Evolutionary conservation across 2,113 vertebrate species (phyloP).

Genomic region (Planiliza haematocheilus): DNA sequence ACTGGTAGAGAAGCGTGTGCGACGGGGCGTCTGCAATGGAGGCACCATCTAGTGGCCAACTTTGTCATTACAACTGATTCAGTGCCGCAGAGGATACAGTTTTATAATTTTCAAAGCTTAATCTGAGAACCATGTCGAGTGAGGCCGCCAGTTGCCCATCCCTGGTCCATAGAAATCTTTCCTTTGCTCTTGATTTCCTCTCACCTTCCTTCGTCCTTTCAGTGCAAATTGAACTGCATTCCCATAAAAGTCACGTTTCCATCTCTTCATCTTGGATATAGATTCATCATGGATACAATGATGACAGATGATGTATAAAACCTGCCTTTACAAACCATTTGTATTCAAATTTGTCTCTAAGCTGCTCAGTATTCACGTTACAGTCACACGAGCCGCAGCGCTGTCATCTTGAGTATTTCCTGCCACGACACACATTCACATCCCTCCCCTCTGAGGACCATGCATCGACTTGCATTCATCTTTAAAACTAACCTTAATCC

Average conservation of each 20-base stretch:
- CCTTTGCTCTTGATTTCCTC: constrained; percentile 3
- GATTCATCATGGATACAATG: not conserved
- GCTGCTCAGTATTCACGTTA: constrained; percentile 39
- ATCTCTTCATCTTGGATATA: constrained; percentile 4
- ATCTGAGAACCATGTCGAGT: too few species aligned
- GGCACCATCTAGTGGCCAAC: too few species aligned
- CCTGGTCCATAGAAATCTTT: too few species aligned
- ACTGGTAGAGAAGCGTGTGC: too few species aligned
- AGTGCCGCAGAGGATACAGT: too few species aligned
- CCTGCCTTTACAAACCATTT: constrained; percentile 24
- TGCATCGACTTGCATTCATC: not conserved
- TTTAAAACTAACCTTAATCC: not conserved
- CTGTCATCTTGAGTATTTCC: constrained; percentile 22
- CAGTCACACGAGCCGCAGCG: constrained; percentile 11
- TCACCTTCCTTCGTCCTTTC: constrained; percentile 1
- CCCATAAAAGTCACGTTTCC: constrained; percentile 21
- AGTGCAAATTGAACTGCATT: not conserved
- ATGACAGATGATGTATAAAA: constrained; percentile 14
- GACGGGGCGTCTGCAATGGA: too few species aligned
- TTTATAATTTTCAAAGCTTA: too few species aligned
- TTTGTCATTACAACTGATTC: too few species aligned
- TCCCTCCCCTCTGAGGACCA: not conserved
- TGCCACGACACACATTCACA: constrained; percentile 13
- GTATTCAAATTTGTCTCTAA: constrained; percentile 38
- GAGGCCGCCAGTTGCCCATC: too few species aligned